Conservation (phyloP, 2,888 invertebrate genomes). For the Aporophyla lueneburgensis region DNA sequence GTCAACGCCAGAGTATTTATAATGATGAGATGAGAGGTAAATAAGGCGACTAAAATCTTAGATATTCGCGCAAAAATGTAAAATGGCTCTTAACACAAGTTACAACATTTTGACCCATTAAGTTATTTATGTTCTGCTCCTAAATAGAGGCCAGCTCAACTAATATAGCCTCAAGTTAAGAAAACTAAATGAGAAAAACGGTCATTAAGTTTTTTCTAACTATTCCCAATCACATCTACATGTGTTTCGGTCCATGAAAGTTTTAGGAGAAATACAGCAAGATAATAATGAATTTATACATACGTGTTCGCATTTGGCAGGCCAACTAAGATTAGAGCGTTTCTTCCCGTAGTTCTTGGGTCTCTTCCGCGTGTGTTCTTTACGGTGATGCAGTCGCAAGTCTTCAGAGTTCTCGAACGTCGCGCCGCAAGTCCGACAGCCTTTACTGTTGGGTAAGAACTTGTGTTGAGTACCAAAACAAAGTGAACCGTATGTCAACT, state of each 20-base stretch:
- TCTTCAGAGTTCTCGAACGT: slow-evolving; percentile 79
- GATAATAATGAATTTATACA: slow-evolving; percentile 51
- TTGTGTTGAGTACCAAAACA: slow-evolving; percentile 51
- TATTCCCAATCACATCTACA: too few relatives aligned
- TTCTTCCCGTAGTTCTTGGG: slow-evolving; percentile 86
- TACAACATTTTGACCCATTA: neutral
- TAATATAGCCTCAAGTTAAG: too few relatives aligned
- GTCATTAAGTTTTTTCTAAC: too few relatives aligned
- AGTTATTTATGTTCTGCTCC: neutral
- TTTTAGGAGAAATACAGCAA: too few relatives aligned
- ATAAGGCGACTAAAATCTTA: too few relatives aligned
- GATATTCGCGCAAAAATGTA: too few relatives aligned
- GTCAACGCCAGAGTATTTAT: too few relatives aligned
- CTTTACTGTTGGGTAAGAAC: slow-evolving; percentile 72
- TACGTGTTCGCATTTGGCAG: slow-evolving; percentile 82
- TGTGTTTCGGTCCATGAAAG: too few relatives aligned
- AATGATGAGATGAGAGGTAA: too few relatives aligned
- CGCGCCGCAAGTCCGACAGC: slow-evolving; percentile 85
- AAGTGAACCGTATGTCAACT: slow-evolving; percentile 3
- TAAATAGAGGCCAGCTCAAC: too few relatives aligned
- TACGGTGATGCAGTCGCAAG: slow-evolving; percentile 81
- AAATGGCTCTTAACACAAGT: too few relatives aligned
- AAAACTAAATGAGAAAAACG: too few relatives aligned
- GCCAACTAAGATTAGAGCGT: slow-evolving; percentile 74
- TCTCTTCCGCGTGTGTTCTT: slow-evolving; percentile 79